Conservation (phyloP, 2,888 invertebrate genomes). For the Charanyca ferruginea region DNA sequence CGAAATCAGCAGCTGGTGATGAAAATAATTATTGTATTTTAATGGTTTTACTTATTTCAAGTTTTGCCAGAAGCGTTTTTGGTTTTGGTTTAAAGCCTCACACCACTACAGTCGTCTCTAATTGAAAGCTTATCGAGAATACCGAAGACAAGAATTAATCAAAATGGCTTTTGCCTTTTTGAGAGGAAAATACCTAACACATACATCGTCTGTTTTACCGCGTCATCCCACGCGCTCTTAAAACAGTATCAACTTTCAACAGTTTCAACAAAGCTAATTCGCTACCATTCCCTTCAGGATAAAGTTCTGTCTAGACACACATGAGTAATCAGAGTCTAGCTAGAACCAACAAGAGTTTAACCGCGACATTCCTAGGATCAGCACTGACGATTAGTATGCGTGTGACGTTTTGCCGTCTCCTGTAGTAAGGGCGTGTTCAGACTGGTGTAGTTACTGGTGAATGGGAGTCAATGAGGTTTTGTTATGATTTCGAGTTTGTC, state of each 20-base stretch:
- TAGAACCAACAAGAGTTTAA: conserved; percentile 15
- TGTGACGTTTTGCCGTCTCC: conserved; percentile 27
- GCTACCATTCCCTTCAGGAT: conserved; percentile 1
- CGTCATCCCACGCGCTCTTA: no score
- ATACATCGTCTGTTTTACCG: no score
- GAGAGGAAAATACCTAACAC: no score
- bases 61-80: no score
- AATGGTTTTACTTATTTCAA: no score
- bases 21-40: no score
- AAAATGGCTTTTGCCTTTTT: no score
- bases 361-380: conserved; percentile 31
- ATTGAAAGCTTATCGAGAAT: no score
- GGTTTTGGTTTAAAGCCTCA: no score
- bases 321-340: conserved; percentile 45
- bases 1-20: no score
- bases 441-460: conserved; percentile 17
- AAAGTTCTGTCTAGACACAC: conserved; percentile 44
- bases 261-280: conserved; percentile 25
- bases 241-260: conserved; percentile 10
- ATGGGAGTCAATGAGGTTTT: conserved; percentile 9
- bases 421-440: conserved; percentile 20
- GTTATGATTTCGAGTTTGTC: conserved; percentile 3
- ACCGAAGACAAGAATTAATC: no score
- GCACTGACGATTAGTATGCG: conserved; percentile 52
- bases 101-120: no score